Percentiles rank a stretch among this genome's conserved stretches.
Evolutionary conservation across 37 sponge, comb jelly and placozoan genomes (phyloP).

Genomic region (Chondrosia reniformis): DNA sequence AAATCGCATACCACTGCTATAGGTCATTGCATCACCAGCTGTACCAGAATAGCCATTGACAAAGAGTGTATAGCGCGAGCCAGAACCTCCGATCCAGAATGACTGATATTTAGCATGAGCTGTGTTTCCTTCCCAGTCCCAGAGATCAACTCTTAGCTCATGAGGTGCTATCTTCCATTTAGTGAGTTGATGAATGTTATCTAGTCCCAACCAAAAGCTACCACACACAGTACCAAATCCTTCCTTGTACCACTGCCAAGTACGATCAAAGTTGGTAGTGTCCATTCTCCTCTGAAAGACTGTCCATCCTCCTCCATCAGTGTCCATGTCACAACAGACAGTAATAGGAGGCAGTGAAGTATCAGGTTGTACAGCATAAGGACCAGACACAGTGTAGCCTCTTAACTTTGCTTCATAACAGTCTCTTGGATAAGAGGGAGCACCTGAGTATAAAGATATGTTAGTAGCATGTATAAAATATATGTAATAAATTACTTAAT

Average conservation of each 20-base stretch:
- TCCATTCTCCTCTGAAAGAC: slow-evolving; percentile 7
- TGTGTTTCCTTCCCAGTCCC: not conserved
- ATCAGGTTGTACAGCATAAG: slow-evolving; percentile 1
- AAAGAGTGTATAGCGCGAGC: not conserved
- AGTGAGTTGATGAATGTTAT: slow-evolving; percentile 8
- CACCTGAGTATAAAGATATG: too few relatives aligned
- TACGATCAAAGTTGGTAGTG: not conserved
- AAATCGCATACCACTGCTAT: not conserved
- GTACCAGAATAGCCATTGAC: not conserved
- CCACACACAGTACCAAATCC: slow-evolving; percentile 9
- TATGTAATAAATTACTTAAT: too few relatives aligned
- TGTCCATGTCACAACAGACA: slow-evolving; percentile 12
- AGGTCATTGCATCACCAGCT: slow-evolving; percentile 1
- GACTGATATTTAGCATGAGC: not conserved
- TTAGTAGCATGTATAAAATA: too few relatives aligned
- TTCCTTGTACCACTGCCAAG: not conserved
- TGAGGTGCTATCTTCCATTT: not conserved
- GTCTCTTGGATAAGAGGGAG: not conserved
- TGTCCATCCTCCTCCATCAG: slow-evolving; percentile 18
- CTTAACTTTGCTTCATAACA: not conserved
- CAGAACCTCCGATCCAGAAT: slow-evolving; percentile 3
- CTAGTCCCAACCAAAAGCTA: not conserved
- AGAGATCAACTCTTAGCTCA: slow-evolving; percentile 4
- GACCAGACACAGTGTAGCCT: slow-evolving; percentile 8
- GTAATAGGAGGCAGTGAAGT: not conserved